phyloP scores from a whole-genome alignment of 2,113 vertebrate genomes.

The Scytalopus superciliaris region DNA sequence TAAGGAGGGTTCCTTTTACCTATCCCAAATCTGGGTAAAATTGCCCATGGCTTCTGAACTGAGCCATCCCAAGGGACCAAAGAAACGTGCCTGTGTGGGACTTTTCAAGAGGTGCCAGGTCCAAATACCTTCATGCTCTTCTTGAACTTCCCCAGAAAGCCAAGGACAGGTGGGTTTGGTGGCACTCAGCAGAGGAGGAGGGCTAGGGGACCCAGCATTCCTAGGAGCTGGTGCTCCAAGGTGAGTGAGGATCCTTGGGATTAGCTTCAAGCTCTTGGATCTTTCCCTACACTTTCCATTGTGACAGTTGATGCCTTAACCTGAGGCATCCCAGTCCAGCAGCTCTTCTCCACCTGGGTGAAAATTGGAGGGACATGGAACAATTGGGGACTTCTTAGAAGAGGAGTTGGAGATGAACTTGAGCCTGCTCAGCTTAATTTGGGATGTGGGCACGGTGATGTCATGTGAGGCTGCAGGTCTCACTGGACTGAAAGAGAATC shows the following conservation, averaged over 20 bases:
- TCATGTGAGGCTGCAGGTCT: not conserved
- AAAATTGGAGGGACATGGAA: not conserved
- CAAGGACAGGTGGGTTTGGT: not conserved
- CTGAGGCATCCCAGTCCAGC: too few species aligned
- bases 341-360: not conserved
- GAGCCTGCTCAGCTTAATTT: not conserved
- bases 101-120: not conserved
- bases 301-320: too few species aligned
- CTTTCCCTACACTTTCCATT: not conserved
- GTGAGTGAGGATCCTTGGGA: not conserved
- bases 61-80: not conserved
- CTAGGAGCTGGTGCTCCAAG: not conserved
- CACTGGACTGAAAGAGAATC: not conserved
- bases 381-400: not conserved
- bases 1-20: not conserved
- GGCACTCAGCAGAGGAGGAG: not conserved
- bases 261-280: not conserved
- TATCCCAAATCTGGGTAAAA: not conserved
- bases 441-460: not conserved
- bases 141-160: not conserved
- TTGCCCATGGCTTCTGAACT: not conserved
- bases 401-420: fast-evolving
- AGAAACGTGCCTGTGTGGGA: too few species aligned
- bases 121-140: not conserved
- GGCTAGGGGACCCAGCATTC: not conserved